Conservation (phyloP, 2,113 vertebrate species). For the Myotis davidii region DNA sequence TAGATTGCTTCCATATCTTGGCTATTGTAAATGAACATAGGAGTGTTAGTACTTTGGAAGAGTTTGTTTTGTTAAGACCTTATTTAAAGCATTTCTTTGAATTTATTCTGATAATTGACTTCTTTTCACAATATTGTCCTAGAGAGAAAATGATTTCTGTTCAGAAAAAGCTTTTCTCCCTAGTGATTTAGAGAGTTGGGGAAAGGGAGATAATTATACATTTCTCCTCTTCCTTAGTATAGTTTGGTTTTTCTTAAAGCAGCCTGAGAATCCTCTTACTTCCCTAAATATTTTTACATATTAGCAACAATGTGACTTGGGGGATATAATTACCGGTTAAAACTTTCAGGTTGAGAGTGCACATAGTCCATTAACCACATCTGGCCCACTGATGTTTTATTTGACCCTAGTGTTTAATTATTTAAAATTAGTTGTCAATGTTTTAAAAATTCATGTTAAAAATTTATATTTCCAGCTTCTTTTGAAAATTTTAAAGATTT, state of each 20-base stretch:
- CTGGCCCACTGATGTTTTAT: background rate
- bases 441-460: background rate
- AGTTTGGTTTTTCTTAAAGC: slow-evolving; percentile 3
- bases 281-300: background rate
- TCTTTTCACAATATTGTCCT: background rate
- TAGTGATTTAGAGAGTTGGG: background rate
- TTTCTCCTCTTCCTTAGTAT: background rate
- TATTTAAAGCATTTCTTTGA: background rate
- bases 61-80: background rate
- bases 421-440: background rate
- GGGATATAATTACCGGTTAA: background rate
- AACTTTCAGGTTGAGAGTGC: background rate
- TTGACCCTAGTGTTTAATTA: background rate
- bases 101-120: background rate
- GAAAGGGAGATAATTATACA: background rate
- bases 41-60: background rate
- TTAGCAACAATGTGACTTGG: background rate
- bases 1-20: background rate
- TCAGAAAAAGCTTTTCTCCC: background rate
- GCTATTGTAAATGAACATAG: background rate
- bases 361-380: background rate
- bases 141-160: slow-evolving; percentile 29
- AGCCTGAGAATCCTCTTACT: slow-evolving; percentile 17
- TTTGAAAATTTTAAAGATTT: background rate
- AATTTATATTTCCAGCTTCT: background rate